Evolutionary conservation across 2,797 vertebrate species (phyloP), one percentile per base, ranked within the genome.

Genomic region (Echiichthys vipera): DNA sequence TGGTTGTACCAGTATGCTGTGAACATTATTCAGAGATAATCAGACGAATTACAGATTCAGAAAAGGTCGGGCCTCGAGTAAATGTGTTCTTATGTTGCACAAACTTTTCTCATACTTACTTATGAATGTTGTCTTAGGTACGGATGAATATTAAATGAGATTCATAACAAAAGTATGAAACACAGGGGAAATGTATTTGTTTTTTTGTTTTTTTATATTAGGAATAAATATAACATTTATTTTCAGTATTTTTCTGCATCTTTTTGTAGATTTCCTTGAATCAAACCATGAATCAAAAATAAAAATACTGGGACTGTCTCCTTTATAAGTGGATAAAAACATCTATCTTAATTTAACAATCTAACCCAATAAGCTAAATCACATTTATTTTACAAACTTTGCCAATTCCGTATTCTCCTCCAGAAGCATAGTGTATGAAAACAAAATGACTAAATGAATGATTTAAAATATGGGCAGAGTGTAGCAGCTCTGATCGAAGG

Each of bases 361-460:
- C 18, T 29, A 45, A 50, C n/a, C 53, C 3, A 62, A 49, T 13
- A 4, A 24, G 46, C 20, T n/a, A 37, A 42, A 36, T 37, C 3
- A 43, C 18, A 56, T 30, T n/a, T 29, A 30, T 43, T 39, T 63
- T 24, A 46, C 25, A 18, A 30, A 30, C 30, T 39, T 18, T 6
- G 24, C 59, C 50, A 64, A 59, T 65, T 49, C 29, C 27, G 57
- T 39, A 20, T 51, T 47, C 22, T 40, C 45, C 5, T 55, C 50
- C 46, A 36, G 15, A 7, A 55, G 22, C 61, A 22, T 15, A 5
- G n/a, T 47, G 37, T 12, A 37, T 20, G 13, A 49, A 56, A 69
- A 59, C 46, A 12, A n/a, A 63, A 27, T 34, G 7, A 11, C 36
- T 47, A 58, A 51, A 61, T 36, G 1, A 32, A 72, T 42, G 2